phyloP scores from a whole-genome alignment of 2,113 vertebrate species.

The Brachypteracias leptosomus region DNA sequence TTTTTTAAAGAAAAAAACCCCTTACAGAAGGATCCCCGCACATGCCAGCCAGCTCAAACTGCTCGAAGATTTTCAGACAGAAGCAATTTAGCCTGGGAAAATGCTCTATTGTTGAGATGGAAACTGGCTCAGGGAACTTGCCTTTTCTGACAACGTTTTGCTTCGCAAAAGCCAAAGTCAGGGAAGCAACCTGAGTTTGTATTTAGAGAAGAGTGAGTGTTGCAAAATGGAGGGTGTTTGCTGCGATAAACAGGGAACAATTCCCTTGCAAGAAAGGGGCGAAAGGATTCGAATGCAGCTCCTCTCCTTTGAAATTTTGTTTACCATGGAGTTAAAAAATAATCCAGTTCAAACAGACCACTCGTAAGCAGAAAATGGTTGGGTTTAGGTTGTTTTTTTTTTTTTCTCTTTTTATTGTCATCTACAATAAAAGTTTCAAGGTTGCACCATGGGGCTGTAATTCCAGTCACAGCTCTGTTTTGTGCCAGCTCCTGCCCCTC shows the following conservation, averaged over 20 bases:
- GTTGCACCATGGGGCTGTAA: not conserved
- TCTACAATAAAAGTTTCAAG: not conserved
- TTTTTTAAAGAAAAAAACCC: not conserved
- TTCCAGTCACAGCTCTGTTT: not conserved
- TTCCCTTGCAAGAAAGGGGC: not conserved
- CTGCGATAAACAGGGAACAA: not conserved
- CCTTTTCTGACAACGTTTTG: not conserved
- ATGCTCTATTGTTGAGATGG: conserved; percentile 10
- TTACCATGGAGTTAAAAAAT: conserved; percentile 45
- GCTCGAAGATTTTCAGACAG: conserved; percentile 25
- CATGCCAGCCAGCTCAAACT: conserved; percentile 41
- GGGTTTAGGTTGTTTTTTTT: not conserved
- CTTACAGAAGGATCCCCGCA: conserved; percentile 26
- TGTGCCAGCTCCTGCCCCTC: not conserved
- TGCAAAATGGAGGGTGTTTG: conserved; percentile 40
- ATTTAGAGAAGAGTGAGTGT: not conserved
- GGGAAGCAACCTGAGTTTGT: conserved; percentile 16
- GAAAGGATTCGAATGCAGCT: not conserved
- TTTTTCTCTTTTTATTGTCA: not conserved
- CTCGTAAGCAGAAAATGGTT: not conserved
- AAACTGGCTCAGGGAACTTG: conserved; percentile 28
- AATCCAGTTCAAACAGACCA: conserved; percentile 58
- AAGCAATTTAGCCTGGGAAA: conserved; percentile 40
- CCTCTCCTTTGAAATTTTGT: conserved; percentile 23
- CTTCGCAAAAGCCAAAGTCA: conserved; percentile 2